phyloP scores from a whole-genome alignment of 2,888 invertebrate genomes.

The Aproaerema taeniolella region DNA sequence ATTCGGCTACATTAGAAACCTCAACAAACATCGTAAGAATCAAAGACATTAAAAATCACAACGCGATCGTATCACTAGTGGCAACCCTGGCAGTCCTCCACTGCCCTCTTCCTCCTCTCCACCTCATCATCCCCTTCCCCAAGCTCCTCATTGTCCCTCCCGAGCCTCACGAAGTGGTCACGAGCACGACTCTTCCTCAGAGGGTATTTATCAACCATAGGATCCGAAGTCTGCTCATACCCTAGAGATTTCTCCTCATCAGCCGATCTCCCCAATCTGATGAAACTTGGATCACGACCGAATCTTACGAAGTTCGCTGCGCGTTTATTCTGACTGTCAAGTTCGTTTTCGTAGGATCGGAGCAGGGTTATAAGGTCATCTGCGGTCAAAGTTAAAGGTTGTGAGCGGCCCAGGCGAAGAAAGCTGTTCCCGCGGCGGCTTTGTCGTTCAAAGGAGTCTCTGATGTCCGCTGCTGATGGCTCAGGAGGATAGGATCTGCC shows the following conservation, averaged over 20 bases:
- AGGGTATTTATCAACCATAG: slow-evolving; percentile 44
- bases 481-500: slow-evolving; percentile 63
- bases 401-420: slow-evolving; percentile 61
- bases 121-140: slow-evolving; percentile 41
- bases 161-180: slow-evolving; percentile 64
- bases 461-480: slow-evolving; percentile 56
- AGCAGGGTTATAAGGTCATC: slow-evolving; percentile 59
- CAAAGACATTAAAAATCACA: slow-evolving; percentile 9
- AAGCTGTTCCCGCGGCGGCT: slow-evolving; percentile 56
- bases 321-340: slow-evolving; percentile 45
- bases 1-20: too few species aligned
- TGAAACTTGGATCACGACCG: slow-evolving; percentile 65
- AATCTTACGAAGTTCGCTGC: slow-evolving; percentile 56
- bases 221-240: slow-evolving; percentile 40
- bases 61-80: slow-evolving; percentile 40
- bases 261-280: slow-evolving; percentile 62
- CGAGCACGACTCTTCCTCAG: slow-evolving; percentile 61
- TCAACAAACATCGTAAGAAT: background rate
- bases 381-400: slow-evolving; percentile 47
- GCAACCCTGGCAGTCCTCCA: slow-evolving; percentile 50
- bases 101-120: slow-evolving; percentile 53
- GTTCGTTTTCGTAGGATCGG: slow-evolving; percentile 55
- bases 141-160: slow-evolving; percentile 58
- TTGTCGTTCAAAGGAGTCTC: slow-evolving; percentile 50
- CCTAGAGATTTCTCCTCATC: slow-evolving; percentile 41